Conservation (phyloP, 2,113 vertebrate species). For the Bolborhynchus lineola region DNA sequence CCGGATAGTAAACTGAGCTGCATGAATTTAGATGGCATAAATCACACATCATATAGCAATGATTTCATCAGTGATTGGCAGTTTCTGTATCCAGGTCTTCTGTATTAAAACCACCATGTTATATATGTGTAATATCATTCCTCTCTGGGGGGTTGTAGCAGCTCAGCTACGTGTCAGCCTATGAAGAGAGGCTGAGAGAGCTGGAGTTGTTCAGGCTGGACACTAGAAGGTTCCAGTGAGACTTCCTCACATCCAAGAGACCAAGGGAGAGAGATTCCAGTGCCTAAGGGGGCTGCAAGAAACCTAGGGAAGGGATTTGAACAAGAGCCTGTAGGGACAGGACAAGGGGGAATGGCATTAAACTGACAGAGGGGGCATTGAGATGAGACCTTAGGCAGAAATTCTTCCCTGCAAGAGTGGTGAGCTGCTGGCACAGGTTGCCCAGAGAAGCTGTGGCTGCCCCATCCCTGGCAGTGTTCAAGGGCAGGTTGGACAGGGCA, state of each 20-base stretch:
- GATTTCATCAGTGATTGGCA: background rate
- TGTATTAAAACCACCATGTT: background rate
- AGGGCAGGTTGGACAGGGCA: background rate
- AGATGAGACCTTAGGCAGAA: background rate
- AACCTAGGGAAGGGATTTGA: background rate
- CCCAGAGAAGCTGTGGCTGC: background rate
- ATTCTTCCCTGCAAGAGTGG: background rate
- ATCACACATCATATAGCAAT: background rate
- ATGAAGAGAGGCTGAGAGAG: background rate
- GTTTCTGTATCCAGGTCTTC: background rate
- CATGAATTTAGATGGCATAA: background rate
- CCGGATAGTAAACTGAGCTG: background rate
- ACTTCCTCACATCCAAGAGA: background rate
- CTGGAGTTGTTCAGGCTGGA: background rate
- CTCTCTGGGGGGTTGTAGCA: background rate
- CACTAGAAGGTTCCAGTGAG: background rate
- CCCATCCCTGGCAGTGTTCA: background rate
- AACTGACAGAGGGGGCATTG: background rate
- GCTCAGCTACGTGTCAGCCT: background rate
- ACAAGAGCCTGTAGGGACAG: background rate
- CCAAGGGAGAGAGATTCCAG: background rate
- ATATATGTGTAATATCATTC: background rate
- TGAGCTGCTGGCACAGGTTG: background rate
- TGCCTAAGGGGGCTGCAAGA: background rate
- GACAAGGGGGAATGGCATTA: background rate